These are phyloP conservation scores for Eudorcas thomsonii DNA, from an alignment of 2,113 vertebrate species.

Conservation along the genomic window DNA sequence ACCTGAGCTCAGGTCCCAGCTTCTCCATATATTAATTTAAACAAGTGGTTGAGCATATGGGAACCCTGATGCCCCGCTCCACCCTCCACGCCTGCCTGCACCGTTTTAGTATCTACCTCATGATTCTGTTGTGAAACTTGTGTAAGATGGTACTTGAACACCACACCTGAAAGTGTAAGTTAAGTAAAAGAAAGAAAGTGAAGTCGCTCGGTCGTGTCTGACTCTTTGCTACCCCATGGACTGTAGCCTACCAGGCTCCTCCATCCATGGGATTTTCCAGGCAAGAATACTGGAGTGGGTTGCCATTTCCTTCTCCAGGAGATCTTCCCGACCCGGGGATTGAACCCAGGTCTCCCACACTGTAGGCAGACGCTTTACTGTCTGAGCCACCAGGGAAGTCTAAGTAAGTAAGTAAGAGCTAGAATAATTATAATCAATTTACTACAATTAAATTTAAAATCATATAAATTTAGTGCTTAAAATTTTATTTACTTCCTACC, in stretches of 20 bases:
- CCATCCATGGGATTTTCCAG: neutral
- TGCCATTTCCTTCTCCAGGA: neutral
- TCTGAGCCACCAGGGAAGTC: neutral
- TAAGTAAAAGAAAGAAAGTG: neutral
- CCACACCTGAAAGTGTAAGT: neutral
- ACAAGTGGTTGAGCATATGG: neutral
- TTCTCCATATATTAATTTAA: neutral
- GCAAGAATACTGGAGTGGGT: neutral
- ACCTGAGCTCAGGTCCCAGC: neutral
- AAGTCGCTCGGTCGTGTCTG: neutral
- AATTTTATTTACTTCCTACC: neutral
- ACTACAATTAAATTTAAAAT: constrained; percentile 27
- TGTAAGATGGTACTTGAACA: neutral
- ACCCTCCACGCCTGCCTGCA: fast-evolving
- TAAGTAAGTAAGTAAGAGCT: neutral
- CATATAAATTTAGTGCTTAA: neutral
- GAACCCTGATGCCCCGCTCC: neutral
- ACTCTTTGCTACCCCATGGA: neutral
- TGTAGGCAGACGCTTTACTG: neutral
- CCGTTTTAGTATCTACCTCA: neutral
- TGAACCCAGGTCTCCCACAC: neutral
- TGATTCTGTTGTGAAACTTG: neutral
- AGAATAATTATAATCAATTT: neutral
- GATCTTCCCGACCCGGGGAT: neutral
- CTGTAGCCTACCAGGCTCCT: neutral